Percentiles rank a stretch among this genome's conserved stretches.
phyloP scores from a whole-genome alignment of 2,113 vertebrate species.

The Erpornis zantholeuca region DNA sequence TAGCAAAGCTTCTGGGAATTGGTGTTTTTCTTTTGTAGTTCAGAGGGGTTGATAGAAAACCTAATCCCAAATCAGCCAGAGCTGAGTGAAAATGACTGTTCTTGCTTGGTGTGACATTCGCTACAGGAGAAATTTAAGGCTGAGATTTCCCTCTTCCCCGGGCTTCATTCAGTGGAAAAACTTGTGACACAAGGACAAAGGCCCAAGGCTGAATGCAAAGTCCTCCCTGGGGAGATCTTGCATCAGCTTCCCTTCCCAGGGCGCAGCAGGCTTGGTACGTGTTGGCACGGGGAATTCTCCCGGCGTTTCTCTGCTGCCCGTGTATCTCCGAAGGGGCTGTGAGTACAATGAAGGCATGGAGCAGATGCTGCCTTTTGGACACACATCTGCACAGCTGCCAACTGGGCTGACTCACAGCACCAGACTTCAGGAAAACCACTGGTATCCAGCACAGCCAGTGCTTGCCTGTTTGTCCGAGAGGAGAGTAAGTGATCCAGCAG shows the following conservation, averaged over 20 bases:
- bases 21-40: slow-evolving; percentile 28
- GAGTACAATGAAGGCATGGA: neutral
- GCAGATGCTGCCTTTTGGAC: neutral
- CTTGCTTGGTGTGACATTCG: neutral
- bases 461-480: neutral
- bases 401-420: neutral
- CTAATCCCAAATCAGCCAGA: slow-evolving; percentile 15
- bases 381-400: neutral
- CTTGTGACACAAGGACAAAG: slow-evolving; percentile 57
- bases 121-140: neutral
- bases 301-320: rapidly evolving
- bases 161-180: slow-evolving; percentile 49
- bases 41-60: neutral
- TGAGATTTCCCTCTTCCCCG: neutral
- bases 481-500: neutral
- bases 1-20: slow-evolving; percentile 22
- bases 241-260: neutral
- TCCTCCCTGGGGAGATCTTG: slow-evolving; percentile 13
- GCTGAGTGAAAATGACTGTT: neutral
- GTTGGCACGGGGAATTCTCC: neutral
- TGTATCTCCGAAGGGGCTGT: neutral
- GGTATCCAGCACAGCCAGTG: neutral
- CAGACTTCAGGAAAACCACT: neutral
- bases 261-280: neutral
- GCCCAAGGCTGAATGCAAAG: slow-evolving; percentile 41